phyloP scores from a whole-genome alignment of 2,797 vertebrate species.

The Falco biarmicus region DNA sequence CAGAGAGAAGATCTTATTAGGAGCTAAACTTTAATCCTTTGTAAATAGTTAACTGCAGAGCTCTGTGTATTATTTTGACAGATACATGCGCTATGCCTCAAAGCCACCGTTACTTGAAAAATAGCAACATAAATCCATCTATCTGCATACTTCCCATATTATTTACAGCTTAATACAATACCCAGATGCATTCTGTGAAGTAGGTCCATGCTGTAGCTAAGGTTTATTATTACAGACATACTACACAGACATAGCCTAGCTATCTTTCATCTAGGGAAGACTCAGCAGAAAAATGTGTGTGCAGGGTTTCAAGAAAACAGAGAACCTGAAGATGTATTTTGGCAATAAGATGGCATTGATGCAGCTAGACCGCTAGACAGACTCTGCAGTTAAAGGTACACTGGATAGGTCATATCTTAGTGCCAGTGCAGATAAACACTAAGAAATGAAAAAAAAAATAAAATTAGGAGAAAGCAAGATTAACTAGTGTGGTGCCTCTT shows the following conservation, averaged over 20 bases:
- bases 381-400: background rate
- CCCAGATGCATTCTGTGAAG: slow-evolving; percentile 15
- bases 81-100: background rate
- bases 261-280: background rate
- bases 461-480: background rate
- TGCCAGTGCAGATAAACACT: background rate
- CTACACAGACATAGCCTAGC: background rate
- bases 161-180: slow-evolving; percentile 47
- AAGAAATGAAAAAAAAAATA: background rate
- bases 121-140: slow-evolving; percentile 37
- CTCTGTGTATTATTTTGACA: slow-evolving; percentile 34
- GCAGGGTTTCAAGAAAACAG: background rate
- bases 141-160: background rate
- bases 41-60: slow-evolving; percentile 54
- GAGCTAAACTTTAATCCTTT: slow-evolving; percentile 58
- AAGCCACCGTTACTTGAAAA: slow-evolving; percentile 36
- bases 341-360: background rate
- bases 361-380: background rate
- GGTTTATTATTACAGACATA: background rate
- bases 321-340: background rate
- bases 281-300: background rate
- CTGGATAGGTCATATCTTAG: background rate
- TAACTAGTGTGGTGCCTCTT: background rate
- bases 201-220: background rate
- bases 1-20: slow-evolving; percentile 48